Evolutionary conservation across 2,797 vertebrate genomes (phyloP), one percentile per base, ranked within the genome.

Genomic region (Spinus olivaceus): DNA sequence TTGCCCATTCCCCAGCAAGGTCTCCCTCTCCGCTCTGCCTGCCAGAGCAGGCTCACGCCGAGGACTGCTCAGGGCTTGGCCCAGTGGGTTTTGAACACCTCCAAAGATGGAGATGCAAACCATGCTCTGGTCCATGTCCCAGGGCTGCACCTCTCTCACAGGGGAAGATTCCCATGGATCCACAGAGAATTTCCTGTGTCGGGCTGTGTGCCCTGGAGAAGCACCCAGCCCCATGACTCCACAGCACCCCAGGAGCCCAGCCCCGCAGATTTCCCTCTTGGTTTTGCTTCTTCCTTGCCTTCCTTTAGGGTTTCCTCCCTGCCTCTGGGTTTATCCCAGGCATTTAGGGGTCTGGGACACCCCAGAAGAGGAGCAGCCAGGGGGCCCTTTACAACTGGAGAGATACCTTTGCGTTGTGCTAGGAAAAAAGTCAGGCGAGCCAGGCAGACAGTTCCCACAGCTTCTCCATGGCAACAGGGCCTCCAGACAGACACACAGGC

Each of bases 401-500:
- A 88, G 53, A 82, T 2, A 79, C 39, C 81, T 94, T 83, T 81
- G 66, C 95, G 90, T 94, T 7, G 1, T 82, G 94, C 81, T 81
- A 35, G 91, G 82, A 88, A 39, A 37, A 37, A 39, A 93, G 86
- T 84, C 66, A 72, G 88, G 69, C 37, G 0, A 95, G 73, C 19
- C 86, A 90, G 66, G 88, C 94, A 94, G 95, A 60, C 86, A 46
- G 74, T 77, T 96, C 89, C 94, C 94, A 95, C 84, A 16, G 2
- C 84, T 94, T 96, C 95, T 95, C 96, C 96, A 96, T 96, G 96
- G 96, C 96, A 96, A 96, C 96, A 82, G 94, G 95, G 92, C 92
- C 92, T 95, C 79, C 87, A 92, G 91, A 91, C 67, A 6, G 1
- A 1, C 71, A 81, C 11, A 30, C 39, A 87, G 96, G 81, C 54